Evolutionary conservation across 2,888 invertebrate species (phyloP).

Genomic region (Spisula solida): DNA sequence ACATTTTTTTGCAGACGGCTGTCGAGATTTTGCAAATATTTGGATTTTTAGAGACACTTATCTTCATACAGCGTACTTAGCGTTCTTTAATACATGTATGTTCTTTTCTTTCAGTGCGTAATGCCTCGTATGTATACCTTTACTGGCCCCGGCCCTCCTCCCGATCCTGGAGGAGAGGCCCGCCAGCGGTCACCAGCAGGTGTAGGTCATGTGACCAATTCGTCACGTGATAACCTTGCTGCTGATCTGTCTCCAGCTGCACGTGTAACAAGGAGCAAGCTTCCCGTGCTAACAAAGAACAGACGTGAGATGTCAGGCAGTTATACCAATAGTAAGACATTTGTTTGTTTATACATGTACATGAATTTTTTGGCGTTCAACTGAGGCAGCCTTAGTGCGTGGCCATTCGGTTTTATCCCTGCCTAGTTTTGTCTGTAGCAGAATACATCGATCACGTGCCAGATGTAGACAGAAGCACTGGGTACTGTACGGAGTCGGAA

Average conservation of each 20-base stretch:
- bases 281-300: not conserved
- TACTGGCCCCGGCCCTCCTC: constrained; percentile 10
- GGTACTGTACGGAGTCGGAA: no score
- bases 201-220: not conserved
- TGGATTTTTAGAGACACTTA: no score
- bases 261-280: not conserved
- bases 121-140: not conserved
- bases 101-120: not conserved
- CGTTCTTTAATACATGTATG: not conserved
- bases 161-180: not conserved
- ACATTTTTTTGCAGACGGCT: no score
- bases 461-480: no score
- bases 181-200: not conserved
- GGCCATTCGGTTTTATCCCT: no score
- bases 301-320: not conserved
- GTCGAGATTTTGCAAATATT: no score
- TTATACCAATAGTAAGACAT: not conserved
- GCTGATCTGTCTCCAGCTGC: not conserved
- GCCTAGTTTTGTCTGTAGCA: no score
- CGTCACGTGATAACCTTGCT: not conserved
- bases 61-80: no score
- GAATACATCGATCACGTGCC: no score
- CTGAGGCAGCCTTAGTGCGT: no score
- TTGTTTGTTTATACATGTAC: no score
- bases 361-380: no score